These are phyloP conservation scores for Leptopterna dolabrata DNA, from an alignment of 2,888 invertebrate genomes.

Conservation along the genomic window DNA sequence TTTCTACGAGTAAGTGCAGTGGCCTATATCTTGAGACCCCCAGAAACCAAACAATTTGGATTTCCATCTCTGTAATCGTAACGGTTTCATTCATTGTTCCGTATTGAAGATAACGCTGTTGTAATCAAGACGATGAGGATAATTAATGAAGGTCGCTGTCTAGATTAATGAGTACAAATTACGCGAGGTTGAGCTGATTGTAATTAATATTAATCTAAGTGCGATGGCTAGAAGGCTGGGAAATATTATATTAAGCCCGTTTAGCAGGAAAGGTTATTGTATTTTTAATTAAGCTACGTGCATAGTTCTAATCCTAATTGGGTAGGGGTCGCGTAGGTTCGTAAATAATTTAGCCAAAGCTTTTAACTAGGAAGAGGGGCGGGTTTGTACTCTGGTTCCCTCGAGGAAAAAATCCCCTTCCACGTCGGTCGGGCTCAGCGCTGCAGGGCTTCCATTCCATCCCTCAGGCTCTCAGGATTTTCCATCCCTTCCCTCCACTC, in stretches of 20 bases:
- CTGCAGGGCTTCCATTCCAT: background rate
- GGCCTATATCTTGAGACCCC: no score
- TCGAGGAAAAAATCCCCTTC: background rate
- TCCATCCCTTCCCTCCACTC: background rate
- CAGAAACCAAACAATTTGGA: background rate
- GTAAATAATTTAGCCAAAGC: constrained; percentile 63
- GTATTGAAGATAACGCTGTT: background rate
- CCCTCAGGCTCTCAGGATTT: constrained; percentile 4
- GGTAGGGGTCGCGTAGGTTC: constrained; percentile 55
- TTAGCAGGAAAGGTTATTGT: constrained; percentile 57
- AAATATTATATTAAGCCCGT: constrained; percentile 52
- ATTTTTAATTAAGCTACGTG: constrained; percentile 60
- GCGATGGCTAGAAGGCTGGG: constrained; percentile 2
- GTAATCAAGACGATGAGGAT: background rate
- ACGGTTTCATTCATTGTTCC: background rate
- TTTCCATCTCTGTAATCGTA: no score
- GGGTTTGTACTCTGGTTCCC: constrained; percentile 5
- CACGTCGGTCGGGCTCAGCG: background rate
- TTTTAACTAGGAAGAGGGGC: constrained; percentile 61
- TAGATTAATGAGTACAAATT: constrained; percentile 44
- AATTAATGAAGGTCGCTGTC: constrained; percentile 26
- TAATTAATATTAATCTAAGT: constrained; percentile 53
- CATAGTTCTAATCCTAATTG: constrained; percentile 61
- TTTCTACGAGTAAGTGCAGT: no score
- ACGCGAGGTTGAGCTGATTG: constrained; percentile 20